Evolutionary conservation across 2,888 invertebrate genomes (phyloP), one percentile per base, ranked within the genome.

Genomic region (Cyrtodaria siliqua): DNA sequence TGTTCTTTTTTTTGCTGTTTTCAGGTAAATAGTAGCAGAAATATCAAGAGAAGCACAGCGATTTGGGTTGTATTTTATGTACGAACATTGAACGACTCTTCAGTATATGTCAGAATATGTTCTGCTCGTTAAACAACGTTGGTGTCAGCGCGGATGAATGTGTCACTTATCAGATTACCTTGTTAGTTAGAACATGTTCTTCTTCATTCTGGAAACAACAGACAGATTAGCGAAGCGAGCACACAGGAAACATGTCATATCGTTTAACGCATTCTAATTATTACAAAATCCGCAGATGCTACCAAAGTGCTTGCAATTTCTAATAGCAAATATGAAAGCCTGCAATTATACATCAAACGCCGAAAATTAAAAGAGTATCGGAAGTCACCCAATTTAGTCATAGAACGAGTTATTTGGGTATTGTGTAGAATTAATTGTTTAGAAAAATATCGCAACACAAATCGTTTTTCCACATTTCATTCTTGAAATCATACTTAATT

Each of bases 181-280:
- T 60, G 60, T 33, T 60, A 60, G 60, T 33, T 60, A 60, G 60
- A 60, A 60, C 60, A 60, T 60, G 49, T 60, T 60, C 60, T 26
- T 24, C 47, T 60, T 47, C 44, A 60, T 47, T 47, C 60, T 27
- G 44, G 49, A 47, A 60, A 60, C 60, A 60, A 47, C 44, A 60
- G 47, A 47, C 44, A 60, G 60, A 60, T 47, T 47, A 47, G 14
- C 49, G 40, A 63, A 63, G 40, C 52, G 52, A 63, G 40, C 63
- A 40, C 42, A 63, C 63, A 52, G 63, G 63, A 63, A 53, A 40
- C 26, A 26, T 63, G 63, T 33, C 20, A 18, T 52, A 53, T 63
- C 63, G 40, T 53, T 63, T 63, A 63, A 24, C 63, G 52, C 40
- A 16, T 52, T 52, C 26, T 26, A 52, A 16, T 16, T 26, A 18